phyloP scores from a whole-genome alignment of 2,888 invertebrate genomes.

The Drosophila demipolita region DNA sequence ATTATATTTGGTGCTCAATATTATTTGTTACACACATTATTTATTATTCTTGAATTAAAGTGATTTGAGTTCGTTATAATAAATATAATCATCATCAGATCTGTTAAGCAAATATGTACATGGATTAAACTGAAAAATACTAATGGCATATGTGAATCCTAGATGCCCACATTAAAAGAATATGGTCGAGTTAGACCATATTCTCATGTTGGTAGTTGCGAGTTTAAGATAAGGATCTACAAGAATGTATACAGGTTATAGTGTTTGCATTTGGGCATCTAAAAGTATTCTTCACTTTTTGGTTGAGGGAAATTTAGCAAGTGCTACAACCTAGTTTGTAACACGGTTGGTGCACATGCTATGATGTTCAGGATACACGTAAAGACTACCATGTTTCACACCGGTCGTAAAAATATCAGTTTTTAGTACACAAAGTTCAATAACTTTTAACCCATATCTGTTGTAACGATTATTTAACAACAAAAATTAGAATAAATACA shows the following conservation, averaged over 20 bases:
- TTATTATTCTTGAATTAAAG: too few species aligned
- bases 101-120: too few species aligned
- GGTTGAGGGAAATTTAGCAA: neutral
- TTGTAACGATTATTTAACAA: neutral
- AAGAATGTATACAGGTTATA: neutral
- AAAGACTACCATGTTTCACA: neutral
- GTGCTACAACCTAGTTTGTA: neutral
- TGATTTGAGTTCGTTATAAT: too few species aligned
- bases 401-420: too few species aligned
- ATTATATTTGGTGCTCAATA: neutral
- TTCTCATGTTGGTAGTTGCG: too few species aligned
- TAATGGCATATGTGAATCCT: neutral
- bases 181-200: too few species aligned
- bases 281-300: neutral
- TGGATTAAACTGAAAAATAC: neutral
- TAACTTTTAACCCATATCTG: neutral
- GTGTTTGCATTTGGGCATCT: neutral
- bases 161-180: neutral
- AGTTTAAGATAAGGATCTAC: neutral
- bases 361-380: too few species aligned
- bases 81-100: too few species aligned
- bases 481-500: neutral
- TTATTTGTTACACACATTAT: neutral
- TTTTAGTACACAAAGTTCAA: neutral
- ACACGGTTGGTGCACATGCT: neutral